Percentiles rank a stretch among this genome's conserved stretches.
Evolutionary conservation across 2,113 vertebrate genomes (phyloP).

Genomic region (Heptranchias perlo): DNA sequence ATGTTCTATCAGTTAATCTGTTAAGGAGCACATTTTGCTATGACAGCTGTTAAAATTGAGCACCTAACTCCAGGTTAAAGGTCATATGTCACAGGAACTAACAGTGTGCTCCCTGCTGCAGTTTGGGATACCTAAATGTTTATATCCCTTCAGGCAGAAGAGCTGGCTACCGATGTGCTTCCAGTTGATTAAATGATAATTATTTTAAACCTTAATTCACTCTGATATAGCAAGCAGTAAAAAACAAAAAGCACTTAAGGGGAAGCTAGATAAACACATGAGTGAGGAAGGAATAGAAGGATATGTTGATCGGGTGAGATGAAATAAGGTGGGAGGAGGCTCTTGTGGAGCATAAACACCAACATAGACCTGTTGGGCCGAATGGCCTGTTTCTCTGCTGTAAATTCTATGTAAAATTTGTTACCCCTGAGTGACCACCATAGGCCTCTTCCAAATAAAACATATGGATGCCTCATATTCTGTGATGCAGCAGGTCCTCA

Average conservation of each 20-base stretch:
- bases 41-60: not conserved
- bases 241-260: not conserved
- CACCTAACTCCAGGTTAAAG: not conserved
- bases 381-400: not conserved
- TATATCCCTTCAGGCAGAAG: not conserved
- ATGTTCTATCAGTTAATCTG: not conserved
- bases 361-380: not conserved
- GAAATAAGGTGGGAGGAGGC: not conserved
- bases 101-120: not conserved
- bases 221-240: not conserved
- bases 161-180: not conserved
- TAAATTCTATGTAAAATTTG: not conserved
- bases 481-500: not conserved
- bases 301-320: not conserved
- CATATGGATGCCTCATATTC: not conserved
- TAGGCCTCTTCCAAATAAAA: not conserved
- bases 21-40: not conserved
- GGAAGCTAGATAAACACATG: not conserved
- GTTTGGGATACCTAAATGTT: not conserved
- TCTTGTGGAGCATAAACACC: not conserved
- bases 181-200: not conserved
- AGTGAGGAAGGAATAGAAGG: not conserved
- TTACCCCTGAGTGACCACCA: not conserved
- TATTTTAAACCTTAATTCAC: not conserved
- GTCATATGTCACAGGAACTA: not conserved